Evolutionary conservation across 2,888 invertebrate species (phyloP), one percentile per base, ranked within the genome.

Genomic region (Lymantria monacha): DNA sequence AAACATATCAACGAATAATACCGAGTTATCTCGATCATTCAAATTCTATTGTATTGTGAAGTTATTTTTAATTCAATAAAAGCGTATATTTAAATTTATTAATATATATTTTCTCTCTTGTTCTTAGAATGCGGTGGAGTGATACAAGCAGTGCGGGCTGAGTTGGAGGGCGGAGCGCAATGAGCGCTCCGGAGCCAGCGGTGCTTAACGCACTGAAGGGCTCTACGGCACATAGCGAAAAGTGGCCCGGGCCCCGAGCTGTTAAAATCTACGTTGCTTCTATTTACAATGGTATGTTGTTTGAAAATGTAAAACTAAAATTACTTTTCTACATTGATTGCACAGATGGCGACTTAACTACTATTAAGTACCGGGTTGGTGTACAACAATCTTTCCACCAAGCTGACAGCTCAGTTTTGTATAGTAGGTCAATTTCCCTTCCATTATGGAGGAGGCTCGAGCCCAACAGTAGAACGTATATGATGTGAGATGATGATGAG

Each of bases 241-340:
- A 88, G 76, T 92, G 92, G 86, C 93, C 93, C 7, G 92, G 93
- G 42, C 93, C 93, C 3, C 84, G 93, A 13, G 90, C 92, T 42
- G 90, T 93, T 69, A 93, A 93, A 78, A 92, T 93, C 69, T 93
- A 85, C 73, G 89, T 93, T 55, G 92, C 93, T 41, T 92, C 92
- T 9, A 90, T 92, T 58, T 92, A 89, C 71, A 92, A 92, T 82
- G 93, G 93, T 93, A 66, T 77, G 81, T 68, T n/a, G 38, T 22
- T 22, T 22, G 22, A 22, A 22, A 22, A 22, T 5, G 3, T 22
- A 22, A 22, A 22, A 22, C 5, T 22, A n/a, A n/a, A n/a, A 33
- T 9, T 33, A 10, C 10, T 33, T 9, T 10, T 33, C 33, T 33
- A 33, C 33, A 33, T 33, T 7, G n/a, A n/a, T n/a, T n/a, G n/a